Evolutionary conservation across 2,113 vertebrate species (phyloP).

Genomic region (Athene noctua): DNA sequence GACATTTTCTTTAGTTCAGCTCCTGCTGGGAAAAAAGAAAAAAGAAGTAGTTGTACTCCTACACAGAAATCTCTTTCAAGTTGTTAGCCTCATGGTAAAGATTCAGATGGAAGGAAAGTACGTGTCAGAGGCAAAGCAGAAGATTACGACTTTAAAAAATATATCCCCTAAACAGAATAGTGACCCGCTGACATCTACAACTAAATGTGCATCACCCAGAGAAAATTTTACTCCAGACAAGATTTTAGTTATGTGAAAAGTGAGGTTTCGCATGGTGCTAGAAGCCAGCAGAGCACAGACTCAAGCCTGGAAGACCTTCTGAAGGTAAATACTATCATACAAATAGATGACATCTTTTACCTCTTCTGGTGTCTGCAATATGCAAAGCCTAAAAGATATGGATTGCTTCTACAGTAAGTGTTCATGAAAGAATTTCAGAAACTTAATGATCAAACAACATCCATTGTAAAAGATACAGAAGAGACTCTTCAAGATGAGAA

Average conservation of each 20-base stretch:
- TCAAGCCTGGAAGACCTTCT: constrained; percentile 3
- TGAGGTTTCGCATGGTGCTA: background rate
- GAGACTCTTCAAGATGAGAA: background rate
- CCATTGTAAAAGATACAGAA: background rate
- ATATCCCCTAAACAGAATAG: background rate
- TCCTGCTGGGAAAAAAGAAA: constrained; percentile 24
- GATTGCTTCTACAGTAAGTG: background rate
- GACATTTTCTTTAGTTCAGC: constrained; percentile 42
- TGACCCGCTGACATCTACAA: constrained; percentile 14
- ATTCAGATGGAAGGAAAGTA: constrained; percentile 40
- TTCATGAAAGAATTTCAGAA: constrained; percentile 2
- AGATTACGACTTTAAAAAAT: constrained; percentile 35
- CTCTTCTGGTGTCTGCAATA: background rate
- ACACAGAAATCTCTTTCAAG: constrained; percentile 49
- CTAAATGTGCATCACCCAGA: background rate
- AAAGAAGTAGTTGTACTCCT: constrained; percentile 39
- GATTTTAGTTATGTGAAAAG: background rate
- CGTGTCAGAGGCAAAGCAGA: constrained; percentile 18
- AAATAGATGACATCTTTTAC: background rate
- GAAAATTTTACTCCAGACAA: background rate
- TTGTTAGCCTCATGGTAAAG: constrained; percentile 28
- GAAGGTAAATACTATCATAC: background rate
- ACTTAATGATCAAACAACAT: background rate
- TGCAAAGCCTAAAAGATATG: background rate
- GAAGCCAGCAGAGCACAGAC: background rate